Percentiles rank a stretch among this genome's conserved stretches.
These are phyloP conservation scores for Macrotus californicus DNA, from an alignment of 2,113 vertebrate genomes.

Conservation along the genomic window DNA sequence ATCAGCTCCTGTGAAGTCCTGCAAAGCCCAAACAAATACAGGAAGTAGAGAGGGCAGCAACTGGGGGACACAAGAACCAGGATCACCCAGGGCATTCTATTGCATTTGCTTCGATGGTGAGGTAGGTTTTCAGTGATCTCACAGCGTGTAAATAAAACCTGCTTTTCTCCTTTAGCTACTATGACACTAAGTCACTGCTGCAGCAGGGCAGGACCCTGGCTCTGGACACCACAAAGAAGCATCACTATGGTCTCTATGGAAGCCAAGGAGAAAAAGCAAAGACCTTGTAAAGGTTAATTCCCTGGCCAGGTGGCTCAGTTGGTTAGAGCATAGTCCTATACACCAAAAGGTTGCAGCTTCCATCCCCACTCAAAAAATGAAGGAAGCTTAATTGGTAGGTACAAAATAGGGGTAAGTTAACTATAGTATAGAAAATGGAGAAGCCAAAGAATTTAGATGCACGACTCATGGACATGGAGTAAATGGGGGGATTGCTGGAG, in stretches of 20 bases:
- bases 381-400: too few relatives aligned
- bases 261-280: background rate
- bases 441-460: too few relatives aligned
- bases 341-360: too few relatives aligned
- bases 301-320: too few relatives aligned
- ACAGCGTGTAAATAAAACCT: slow-evolving; percentile 27
- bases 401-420: too few relatives aligned
- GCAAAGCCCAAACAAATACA: slow-evolving; percentile 18
- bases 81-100: slow-evolving; percentile 67
- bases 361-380: too few relatives aligned
- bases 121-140: slow-evolving; percentile 67
- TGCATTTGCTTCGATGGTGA: slow-evolving; percentile 76
- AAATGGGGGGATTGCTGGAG: too few relatives aligned
- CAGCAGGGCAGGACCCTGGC: background rate
- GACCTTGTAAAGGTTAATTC: background rate
- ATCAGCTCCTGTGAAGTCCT: slow-evolving; percentile 44
- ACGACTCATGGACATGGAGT: too few relatives aligned
- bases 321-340: too few relatives aligned
- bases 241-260: background rate
- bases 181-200: slow-evolving; percentile 31
- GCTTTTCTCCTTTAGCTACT: slow-evolving; percentile 33
- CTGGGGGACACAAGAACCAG: slow-evolving; percentile 1
- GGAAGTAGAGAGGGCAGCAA: slow-evolving; percentile 35
- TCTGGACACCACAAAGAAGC: background rate
- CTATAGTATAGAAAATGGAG: too few relatives aligned